Base-by-base conservation (phyloP, 2,888 invertebrate genomes). In the Yponomeuta malinellus region DNA sequence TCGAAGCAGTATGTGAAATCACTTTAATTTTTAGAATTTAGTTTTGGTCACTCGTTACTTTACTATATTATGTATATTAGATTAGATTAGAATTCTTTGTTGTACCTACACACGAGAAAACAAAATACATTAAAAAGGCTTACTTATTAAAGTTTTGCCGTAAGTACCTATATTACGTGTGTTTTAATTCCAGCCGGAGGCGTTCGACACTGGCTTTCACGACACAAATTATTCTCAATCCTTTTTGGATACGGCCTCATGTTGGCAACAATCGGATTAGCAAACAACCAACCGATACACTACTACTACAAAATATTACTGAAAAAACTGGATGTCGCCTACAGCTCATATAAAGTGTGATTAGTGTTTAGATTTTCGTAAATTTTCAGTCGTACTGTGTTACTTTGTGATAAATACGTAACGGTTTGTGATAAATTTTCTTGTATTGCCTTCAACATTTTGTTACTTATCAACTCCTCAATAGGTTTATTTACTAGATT, bases 191-290 rank as follows among this genome's bases (percentile, higher is more conserved):
- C 67, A 67, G 67, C 33, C 37, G 43, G 37, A 43, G 87, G 89
- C 73, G 72, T 92, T 69, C 83, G 89, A 37, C 88, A 88, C 70
- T 95, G 95, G 95, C 79, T 95, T 31, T 87, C 90, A 66, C 89
- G 89, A 74, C 93, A 95, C 81, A 95, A 94, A 79, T 87, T 94
- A 73, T 82, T 94, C 72, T 93, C 95, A 0, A 93, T 95, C 73
- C 85, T 95, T 69, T 88, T 94, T 70, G 93, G 94, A 33, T 95
- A 95, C 75, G 92, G 94, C 71, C 81, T 95, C 73, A 89, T 95
- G 81, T 82, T 95, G 72, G 93, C 94, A 29, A 93, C 94, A 10
- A 93, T 95, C 75, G 95, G 95, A 43, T 87, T 95, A 71, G 93
- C 94, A 12, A 94, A 95, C 76, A 95, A 94, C 78, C 94, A 93